phyloP scores from a whole-genome alignment of 2,888 invertebrate genomes.

The Sialis fuliginosa region DNA sequence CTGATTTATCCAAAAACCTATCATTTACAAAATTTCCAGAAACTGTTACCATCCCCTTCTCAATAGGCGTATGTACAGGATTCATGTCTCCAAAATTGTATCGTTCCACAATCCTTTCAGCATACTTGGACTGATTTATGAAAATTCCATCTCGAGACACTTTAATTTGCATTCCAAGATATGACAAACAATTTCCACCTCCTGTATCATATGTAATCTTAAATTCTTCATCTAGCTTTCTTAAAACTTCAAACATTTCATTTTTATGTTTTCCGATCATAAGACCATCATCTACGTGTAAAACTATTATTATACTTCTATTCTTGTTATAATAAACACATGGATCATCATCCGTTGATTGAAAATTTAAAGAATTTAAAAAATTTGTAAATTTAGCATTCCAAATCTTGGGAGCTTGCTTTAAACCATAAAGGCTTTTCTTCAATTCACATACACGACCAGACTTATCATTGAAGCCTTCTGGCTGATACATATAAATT shows the following conservation, averaged over 20 bases:
- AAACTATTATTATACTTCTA: conserved; percentile 8
- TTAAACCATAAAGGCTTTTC: conserved; percentile 5
- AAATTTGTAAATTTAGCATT: conserved; percentile 11
- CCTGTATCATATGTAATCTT: conserved; percentile 9
- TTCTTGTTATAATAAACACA: conserved; percentile 13
- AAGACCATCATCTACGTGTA: conserved; percentile 13
- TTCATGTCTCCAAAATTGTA: conserved; percentile 9
- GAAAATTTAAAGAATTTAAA: conserved; percentile 9
- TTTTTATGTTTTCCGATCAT: conserved; percentile 8
- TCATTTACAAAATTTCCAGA: conserved; percentile 11
- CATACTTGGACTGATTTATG: conserved; percentile 13
- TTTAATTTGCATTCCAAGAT: conserved; percentile 14
- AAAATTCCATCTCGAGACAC: conserved; percentile 12
- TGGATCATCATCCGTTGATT: conserved; percentile 13
- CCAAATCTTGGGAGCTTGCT: conserved; percentile 6
- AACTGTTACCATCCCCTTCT: conserved; percentile 14
- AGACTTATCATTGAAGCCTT: conserved; percentile 5
- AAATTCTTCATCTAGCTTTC: conserved; percentile 8
- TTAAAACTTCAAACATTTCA: conserved; percentile 8
- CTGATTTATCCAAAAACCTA: conserved; percentile 5
- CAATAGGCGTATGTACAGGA: conserved; percentile 13
- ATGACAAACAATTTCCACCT: conserved; percentile 7
- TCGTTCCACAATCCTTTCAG: conserved; percentile 11
- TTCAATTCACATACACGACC: conserved; percentile 5
- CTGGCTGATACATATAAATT: conserved; percentile 6